Percentiles rank a stretch among this genome's conserved stretches.
phyloP scores from a whole-genome alignment of 2,888 invertebrate species.

The Euproctis similis region DNA sequence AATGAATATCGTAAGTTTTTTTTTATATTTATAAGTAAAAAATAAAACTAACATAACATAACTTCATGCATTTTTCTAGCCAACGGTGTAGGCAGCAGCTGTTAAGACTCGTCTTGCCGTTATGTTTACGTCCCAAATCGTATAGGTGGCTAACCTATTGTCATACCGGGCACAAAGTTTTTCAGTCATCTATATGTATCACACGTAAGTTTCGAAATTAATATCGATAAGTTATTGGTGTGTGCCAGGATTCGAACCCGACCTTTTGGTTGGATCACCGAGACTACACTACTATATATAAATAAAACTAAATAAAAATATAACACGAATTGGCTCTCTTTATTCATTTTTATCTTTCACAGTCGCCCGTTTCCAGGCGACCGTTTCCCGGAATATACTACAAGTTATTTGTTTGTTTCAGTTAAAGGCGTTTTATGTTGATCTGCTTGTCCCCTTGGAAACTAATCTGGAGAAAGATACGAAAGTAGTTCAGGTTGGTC shows the following conservation, averaged over 20 bases:
- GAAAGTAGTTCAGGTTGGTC: slow-evolving; percentile 90
- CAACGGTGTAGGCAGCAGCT: too few relatives aligned
- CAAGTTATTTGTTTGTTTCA: slow-evolving; percentile 63
- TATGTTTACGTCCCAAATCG: too few relatives aligned
- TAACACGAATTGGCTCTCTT: slow-evolving; percentile 4
- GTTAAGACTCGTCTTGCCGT: too few relatives aligned
- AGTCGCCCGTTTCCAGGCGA: slow-evolving; percentile 15
- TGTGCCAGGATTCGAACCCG: too few relatives aligned
- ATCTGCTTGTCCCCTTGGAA: slow-evolving; percentile 93
- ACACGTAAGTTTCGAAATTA: too few relatives aligned
- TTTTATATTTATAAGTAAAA: slow-evolving; percentile 14
- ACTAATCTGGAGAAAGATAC: slow-evolving; percentile 95
- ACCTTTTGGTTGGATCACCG: neutral
- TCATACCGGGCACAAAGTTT: too few relatives aligned
- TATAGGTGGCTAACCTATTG: too few relatives aligned
- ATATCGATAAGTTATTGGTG: too few relatives aligned
- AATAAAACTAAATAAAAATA: slow-evolving; percentile 9
- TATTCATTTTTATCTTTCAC: slow-evolving; percentile 15
- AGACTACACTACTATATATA: too few relatives aligned
- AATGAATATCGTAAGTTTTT: slow-evolving; percentile 92
- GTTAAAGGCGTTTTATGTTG: slow-evolving; percentile 96
- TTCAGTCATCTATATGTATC: too few relatives aligned
- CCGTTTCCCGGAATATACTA: slow-evolving; percentile 25
- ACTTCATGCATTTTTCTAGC: too few relatives aligned
- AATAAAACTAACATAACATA: too few relatives aligned